Base-by-base conservation (phyloP, 2,113 vertebrate species). In the Arizona elegans region DNA sequence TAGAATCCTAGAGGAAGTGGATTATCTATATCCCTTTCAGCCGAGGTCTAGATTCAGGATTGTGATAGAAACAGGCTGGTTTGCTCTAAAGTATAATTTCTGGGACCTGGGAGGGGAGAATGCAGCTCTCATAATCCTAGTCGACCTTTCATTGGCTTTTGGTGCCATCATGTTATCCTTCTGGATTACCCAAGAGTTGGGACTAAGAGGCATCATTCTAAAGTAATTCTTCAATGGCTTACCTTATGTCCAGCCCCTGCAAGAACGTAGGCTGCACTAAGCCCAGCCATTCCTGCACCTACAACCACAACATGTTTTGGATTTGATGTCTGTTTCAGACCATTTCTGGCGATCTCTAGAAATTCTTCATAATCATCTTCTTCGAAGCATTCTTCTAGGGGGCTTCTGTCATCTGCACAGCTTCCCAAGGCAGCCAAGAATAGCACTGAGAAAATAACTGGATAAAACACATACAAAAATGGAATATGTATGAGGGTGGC, bases 261-360 rank as follows among this genome's bases (percentile, higher is more conserved):
- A 33, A 97, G 91, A 5, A 50, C 43, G 88, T 96, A 94, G 58
- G 96, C 96, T 38, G 94, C 94, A 0, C 95, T 95, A 55, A 97
- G 95, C 11, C 96, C 96, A 0, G 96, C 56, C 53, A 96, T 92
- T 4, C 97, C 96, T 3, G 95, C 97, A 1, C 97, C 97, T 17
- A 96, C 96, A 47, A 97, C 93, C 38, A 96, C 94, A 33, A 96
- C 59, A 21, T 59, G 91, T 29, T 93, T 94, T 10, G 12, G 89
- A 19, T 65, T 52, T 0, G 0, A 29, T 0, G 88, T 92, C 55
- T 15, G 38, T 53, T 52, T 33, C 19, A 97, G 87, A 0, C 95
- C 94, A 2, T 89, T 6, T 43, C 4, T 92, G 8, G 94, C 92
- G 50, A 97, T 93, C 52, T 86, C 52, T 8, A 97, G 17, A n/a